Evolutionary conservation across 1,140 invertebrate species (phyloP).

Genomic region (Eufriesea mexicana): DNA sequence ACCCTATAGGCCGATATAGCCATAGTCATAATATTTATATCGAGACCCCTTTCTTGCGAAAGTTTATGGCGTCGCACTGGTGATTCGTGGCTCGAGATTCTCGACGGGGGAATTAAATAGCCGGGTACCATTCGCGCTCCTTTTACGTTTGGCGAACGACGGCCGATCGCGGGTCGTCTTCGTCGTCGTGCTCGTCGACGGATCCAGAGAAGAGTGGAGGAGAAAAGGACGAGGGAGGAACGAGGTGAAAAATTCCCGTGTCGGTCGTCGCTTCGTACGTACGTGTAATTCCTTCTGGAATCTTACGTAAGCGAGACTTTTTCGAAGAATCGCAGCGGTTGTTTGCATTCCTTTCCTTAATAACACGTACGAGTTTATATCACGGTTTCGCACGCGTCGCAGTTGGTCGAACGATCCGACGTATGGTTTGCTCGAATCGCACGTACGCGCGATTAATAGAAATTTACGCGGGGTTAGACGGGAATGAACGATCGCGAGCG

Average conservation of each 20-base stretch:
- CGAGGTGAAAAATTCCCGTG: not conserved
- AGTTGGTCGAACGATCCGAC: not conserved
- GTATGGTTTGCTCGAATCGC: constrained; percentile 21
- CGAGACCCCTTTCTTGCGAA: constrained; percentile 39
- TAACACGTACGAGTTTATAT: constrained; percentile 2
- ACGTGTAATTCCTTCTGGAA: not conserved
- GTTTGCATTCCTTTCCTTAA: constrained; percentile 24
- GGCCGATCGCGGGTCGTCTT: too few relatives aligned
- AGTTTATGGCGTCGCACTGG: constrained; percentile 56
- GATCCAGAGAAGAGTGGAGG: too few relatives aligned
- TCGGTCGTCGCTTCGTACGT: not conserved
- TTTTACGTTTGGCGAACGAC: not conserved
- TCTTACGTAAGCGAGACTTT: constrained; percentile 31
- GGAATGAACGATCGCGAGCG: too few relatives aligned
- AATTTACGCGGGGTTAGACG: not conserved
- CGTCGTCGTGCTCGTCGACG: too few relatives aligned
- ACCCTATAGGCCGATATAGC: constrained; percentile 55
- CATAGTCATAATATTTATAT: constrained; percentile 69
- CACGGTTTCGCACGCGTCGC: not conserved
- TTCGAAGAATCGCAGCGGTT: constrained; percentile 19
- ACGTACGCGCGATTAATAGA: not conserved
- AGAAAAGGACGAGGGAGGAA: not conserved
- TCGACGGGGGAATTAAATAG: not conserved
- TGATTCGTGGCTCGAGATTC: constrained; percentile 34
- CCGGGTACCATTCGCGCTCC: not conserved